A percentile compares a stretch with the other conserved stretches of the same genome.
phyloP scores from a whole-genome alignment of 2,888 invertebrate genomes.

The Caenorhabditis sp. region DNA sequence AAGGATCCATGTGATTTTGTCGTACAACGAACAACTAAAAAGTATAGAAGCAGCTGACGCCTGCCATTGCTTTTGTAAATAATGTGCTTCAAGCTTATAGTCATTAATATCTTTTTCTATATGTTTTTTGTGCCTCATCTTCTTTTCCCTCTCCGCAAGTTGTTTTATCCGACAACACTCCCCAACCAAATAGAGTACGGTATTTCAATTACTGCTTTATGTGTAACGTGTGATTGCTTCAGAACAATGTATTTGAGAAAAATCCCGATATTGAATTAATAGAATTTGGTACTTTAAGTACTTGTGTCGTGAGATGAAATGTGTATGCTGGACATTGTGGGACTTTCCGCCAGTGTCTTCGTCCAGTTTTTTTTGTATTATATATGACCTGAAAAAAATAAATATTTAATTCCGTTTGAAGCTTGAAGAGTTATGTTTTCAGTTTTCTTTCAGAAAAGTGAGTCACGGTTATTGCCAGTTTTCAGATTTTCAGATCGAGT shows the following conservation, averaged over 20 bases:
- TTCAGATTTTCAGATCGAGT: background rate
- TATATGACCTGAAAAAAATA: background rate
- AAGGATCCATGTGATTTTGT: background rate
- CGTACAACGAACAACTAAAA: conserved; percentile 24
- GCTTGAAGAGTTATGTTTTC: background rate
- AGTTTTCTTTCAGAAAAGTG: background rate
- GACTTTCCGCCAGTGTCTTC: background rate
- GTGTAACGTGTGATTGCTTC: conserved; percentile 53
- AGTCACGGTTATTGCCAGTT: background rate
- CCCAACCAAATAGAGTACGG: conserved; percentile 41
- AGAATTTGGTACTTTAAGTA: conserved; percentile 3
- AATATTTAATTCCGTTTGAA: background rate
- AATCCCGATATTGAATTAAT: conserved; percentile 8
- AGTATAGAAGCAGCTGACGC: background rate
- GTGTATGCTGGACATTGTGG: conserved; percentile 21
- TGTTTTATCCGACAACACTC: background rate
- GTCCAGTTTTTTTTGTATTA: conserved; percentile 13
- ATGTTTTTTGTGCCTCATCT: background rate
- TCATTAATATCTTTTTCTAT: conserved; percentile 2
- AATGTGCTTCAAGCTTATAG: conserved; percentile 11
- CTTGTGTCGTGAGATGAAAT: background rate
- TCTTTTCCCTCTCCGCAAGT: background rate
- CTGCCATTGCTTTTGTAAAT: background rate
- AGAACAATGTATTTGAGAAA: conserved; percentile 27
- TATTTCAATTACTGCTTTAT: conserved; percentile 51